Conservation (phyloP, 2,888 invertebrate genomes). For the Eupithecia insigniata region DNA sequence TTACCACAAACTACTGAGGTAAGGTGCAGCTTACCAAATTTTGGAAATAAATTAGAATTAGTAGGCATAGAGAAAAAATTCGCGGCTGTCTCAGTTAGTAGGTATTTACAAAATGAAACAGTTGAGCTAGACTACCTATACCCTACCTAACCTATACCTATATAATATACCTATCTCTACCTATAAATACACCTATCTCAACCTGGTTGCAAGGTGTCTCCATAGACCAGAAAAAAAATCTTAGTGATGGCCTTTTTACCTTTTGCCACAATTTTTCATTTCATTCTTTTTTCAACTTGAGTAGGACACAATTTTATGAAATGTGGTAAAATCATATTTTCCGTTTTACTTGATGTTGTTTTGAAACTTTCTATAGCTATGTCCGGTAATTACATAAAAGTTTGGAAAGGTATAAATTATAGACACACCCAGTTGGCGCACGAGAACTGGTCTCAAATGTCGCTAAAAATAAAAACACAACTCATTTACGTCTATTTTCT, state of each 20-base stretch:
- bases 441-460: constrained; percentile 33
- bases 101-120: too few relatives aligned
- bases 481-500: background rate
- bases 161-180: too few relatives aligned
- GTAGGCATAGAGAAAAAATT: too few relatives aligned
- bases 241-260: background rate
- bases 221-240: background rate
- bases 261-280: background rate
- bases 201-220: background rate
- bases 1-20: too few relatives aligned
- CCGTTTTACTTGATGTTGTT: background rate
- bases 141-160: too few relatives aligned
- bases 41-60: too few relatives aligned
- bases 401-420: constrained; percentile 39
- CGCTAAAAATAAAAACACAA: constrained; percentile 12
- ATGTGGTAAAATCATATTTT: background rate
- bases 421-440: constrained; percentile 21
- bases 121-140: too few relatives aligned
- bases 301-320: background rate
- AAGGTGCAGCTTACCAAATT: too few relatives aligned
- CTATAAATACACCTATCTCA: too few relatives aligned
- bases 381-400: background rate
- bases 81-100: too few relatives aligned
- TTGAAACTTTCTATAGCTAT: background rate
- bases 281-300: background rate